Evolutionary conservation across 2,888 invertebrate genomes (phyloP), one percentile per base, ranked within the genome.

Genomic region (Cataglyphis albicans): DNA sequence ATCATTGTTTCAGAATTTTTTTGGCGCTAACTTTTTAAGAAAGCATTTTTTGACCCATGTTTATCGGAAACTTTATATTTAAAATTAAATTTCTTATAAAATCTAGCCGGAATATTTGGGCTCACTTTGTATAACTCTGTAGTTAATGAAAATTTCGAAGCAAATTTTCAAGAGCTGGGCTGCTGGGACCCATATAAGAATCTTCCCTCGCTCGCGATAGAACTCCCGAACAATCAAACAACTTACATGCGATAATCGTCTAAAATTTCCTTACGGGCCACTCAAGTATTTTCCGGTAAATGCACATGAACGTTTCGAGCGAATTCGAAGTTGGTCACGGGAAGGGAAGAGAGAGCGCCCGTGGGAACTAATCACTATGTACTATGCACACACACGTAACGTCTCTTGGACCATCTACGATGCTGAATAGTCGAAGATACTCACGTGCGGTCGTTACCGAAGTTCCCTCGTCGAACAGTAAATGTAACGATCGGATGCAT

Each of bases 391-490:
- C 68, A 48, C 78, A 59, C 21, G 57, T 57, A 67, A 78, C 63
- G 32, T 80, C 80, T 55, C 63, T 29, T 72, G 61, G 55, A 83
- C 38, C 44, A 12, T 70, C 80, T 78, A 72, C 61, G 78, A 68
- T 41, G 32, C 64, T 82, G 73, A 87, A 85, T 80, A 85, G 72
- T 70, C 81, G 52, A 63, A 57, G 86, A 80, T 81, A 82, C 84
- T 84, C 83, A 78, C 86, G 87, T 83, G 72, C 73, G 41, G 64
- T 64, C 80, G 86, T 86, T 86, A 80, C 64, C 52, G 67, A 88
- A 89, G 89, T 89, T 89, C 85, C 81, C 78, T 67, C 82, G 84
- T 88, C 83, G 88, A 85, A 86, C 75, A 59, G 81, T 74, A 82
- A 88, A 83, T 76, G 84, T 84, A 86, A 88, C 87, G 87, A 88